Percentiles rank a stretch among this genome's conserved stretches.
phyloP scores from a whole-genome alignment of 2,113 vertebrate genomes.

The Oplegnathus fasciatus region DNA sequence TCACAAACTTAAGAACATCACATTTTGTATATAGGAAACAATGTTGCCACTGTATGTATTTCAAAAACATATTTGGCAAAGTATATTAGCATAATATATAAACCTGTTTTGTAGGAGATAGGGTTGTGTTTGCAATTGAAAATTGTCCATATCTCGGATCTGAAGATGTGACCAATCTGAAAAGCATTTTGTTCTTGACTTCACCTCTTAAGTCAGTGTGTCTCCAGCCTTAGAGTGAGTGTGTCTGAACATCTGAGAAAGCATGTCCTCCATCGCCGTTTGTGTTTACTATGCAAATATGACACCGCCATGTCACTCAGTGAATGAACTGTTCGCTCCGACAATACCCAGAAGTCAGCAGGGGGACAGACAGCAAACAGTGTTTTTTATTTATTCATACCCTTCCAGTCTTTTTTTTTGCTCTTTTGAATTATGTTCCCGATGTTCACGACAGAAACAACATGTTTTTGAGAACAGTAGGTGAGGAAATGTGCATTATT shows the following conservation, averaged over 20 bases:
- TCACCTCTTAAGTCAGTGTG: not conserved
- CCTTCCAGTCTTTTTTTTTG: not conserved
- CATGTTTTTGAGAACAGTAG: constrained; percentile 10
- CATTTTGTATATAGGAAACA: not conserved
- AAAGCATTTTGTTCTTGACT: not conserved
- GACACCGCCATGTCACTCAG: not conserved
- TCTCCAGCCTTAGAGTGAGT: not conserved
- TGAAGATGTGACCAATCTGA: too few species aligned
- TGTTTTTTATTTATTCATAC: constrained; percentile 37
- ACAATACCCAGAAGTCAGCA: constrained; percentile 19
- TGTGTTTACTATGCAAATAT: constrained; percentile 14
- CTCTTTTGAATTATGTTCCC: not conserved
- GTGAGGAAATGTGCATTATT: constrained; percentile 6
- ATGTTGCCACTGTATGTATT: not conserved
- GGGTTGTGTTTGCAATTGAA: too few species aligned
- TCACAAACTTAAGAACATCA: not conserved
- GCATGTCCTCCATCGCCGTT: not conserved
- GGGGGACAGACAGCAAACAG: not conserved
- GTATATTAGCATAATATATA: not conserved
- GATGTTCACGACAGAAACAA: not conserved
- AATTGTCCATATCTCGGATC: too few species aligned
- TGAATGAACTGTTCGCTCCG: constrained; percentile 5
- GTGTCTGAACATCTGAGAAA: not conserved
- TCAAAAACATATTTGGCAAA: not conserved
- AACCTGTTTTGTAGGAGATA: not conserved